Percentiles rank a stretch among this genome's conserved stretches.
These are phyloP conservation scores for Merodon equestris DNA, from an alignment of 2,888 invertebrate species.

Conservation along the genomic window DNA sequence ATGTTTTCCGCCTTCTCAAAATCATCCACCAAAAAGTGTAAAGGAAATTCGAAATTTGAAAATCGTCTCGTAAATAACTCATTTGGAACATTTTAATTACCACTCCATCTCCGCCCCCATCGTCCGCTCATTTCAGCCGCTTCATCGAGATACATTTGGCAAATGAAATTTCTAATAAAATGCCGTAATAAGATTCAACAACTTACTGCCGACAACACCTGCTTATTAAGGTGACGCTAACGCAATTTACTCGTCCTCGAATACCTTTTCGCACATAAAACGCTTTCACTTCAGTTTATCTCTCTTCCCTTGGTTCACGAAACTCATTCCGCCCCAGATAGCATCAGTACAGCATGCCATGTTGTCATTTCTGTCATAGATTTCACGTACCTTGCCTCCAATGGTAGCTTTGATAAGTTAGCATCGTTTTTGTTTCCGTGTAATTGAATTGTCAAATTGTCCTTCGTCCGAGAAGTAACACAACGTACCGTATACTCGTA, in stretches of 20 bases:
- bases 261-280: conserved; percentile 56
- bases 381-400: neutral
- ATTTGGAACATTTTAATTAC: conserved; percentile 60
- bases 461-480: conserved; percentile 61
- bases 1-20: too few species aligned
- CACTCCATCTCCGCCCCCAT: too few species aligned
- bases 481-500: conserved; percentile 32
- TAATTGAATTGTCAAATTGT: conserved; percentile 69
- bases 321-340: neutral
- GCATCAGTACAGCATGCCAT: conserved; percentile 10
- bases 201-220: conserved; percentile 18
- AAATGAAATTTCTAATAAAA: conserved; percentile 60
- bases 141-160: conserved; percentile 18
- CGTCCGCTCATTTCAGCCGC: too few species aligned
- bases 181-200: conserved; percentile 15
- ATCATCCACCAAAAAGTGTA: too few species aligned
- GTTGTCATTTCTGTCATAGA: conserved; percentile 12
- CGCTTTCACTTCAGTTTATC: conserved; percentile 42
- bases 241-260: conserved; percentile 24
- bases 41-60: conserved; percentile 34
- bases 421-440: conserved; percentile 64
- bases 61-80: conserved; percentile 32
- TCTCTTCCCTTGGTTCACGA: neutral
- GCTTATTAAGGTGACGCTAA: conserved; percentile 38
- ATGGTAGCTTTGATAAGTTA: conserved; percentile 63